Conservation (phyloP, 2,888 invertebrate genomes). For the Pyrrhosoma nymphula region DNA sequence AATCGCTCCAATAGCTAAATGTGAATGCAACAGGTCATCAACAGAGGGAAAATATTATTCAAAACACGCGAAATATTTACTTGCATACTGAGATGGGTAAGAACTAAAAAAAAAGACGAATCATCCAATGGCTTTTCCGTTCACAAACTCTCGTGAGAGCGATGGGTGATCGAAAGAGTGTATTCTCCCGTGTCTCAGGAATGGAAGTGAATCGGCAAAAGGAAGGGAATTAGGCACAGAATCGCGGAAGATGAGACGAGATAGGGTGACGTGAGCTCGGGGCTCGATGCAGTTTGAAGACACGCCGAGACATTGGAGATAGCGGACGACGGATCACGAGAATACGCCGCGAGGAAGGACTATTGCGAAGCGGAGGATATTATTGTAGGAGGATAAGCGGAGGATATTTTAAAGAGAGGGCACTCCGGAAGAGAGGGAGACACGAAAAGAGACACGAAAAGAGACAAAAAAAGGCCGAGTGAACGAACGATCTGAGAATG, state of each 20-base stretch:
- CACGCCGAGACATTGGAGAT: not conserved
- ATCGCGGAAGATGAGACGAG: not conserved
- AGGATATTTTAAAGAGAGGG: too few species aligned
- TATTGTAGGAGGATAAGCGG: too few species aligned
- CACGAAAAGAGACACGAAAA: not conserved
- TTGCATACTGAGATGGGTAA: too few species aligned
- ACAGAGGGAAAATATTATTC: too few species aligned
- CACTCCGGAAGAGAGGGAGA: not conserved
- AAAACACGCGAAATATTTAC: too few species aligned
- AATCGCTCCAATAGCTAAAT: too few species aligned
- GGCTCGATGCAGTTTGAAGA: not conserved
- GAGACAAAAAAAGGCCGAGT: not conserved
- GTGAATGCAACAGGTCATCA: too few species aligned
- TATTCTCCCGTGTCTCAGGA: not conserved
- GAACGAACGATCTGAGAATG: too few species aligned
- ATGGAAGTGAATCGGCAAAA: not conserved
- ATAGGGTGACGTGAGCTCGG: not conserved
- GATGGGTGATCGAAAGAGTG: not conserved
- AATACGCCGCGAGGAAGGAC: not conserved
- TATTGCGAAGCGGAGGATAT: not conserved
- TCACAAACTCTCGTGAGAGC: not conserved
- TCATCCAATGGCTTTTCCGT: not conserved
- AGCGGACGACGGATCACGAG: not conserved
- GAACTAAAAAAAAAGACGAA: too few species aligned
- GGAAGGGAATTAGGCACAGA: not conserved